phyloP scores from a whole-genome alignment of 2,113 vertebrate species.

The Takifugu bimaculatus region DNA sequence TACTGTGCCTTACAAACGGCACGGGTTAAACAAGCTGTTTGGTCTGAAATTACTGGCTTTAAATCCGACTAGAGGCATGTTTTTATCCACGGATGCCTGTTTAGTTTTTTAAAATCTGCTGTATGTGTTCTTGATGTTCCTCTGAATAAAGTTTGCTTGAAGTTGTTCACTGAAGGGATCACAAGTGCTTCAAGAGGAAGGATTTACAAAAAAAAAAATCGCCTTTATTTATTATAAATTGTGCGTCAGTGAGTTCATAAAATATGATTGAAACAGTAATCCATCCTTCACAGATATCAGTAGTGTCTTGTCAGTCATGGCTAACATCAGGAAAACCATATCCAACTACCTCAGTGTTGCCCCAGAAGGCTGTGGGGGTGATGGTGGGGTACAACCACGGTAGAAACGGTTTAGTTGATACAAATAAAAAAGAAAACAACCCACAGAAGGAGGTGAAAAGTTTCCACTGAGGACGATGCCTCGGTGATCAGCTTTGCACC shows the following conservation, averaged over 20 bases:
- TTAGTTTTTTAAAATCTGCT: constrained; percentile 16
- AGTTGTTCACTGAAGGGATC: constrained; percentile 11
- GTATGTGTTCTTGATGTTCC: constrained; percentile 21
- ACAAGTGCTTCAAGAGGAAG: constrained; percentile 8
- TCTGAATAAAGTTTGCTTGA: constrained; percentile 48
- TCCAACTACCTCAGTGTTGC: constrained; percentile 9
- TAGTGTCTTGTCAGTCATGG: constrained; percentile 31
- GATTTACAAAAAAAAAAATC: constrained; percentile 38
- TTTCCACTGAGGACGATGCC: too few relatives aligned
- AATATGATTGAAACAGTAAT: constrained; percentile 29
- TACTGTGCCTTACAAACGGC: too few relatives aligned
- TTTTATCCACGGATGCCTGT: constrained; percentile 13
- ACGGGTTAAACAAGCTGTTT: constrained; percentile 8
- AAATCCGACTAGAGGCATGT: constrained; percentile 17
- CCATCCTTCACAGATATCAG: constrained; percentile 11
- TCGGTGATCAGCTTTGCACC: too few relatives aligned
- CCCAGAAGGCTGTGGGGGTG: background rate
- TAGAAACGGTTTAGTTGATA: too few relatives aligned
- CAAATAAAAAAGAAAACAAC: too few relatives aligned
- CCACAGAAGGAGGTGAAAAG: too few relatives aligned
- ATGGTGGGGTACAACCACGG: too few relatives aligned
- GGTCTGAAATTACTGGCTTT: constrained; percentile 26
- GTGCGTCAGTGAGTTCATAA: constrained; percentile 44
- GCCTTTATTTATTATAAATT: constrained; percentile 67
- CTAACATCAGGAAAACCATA: constrained; percentile 25